Percentiles rank a stretch among this genome's conserved stretches.
phyloP scores from a whole-genome alignment of 2,888 invertebrate genomes.

The Lamproptera curius region DNA sequence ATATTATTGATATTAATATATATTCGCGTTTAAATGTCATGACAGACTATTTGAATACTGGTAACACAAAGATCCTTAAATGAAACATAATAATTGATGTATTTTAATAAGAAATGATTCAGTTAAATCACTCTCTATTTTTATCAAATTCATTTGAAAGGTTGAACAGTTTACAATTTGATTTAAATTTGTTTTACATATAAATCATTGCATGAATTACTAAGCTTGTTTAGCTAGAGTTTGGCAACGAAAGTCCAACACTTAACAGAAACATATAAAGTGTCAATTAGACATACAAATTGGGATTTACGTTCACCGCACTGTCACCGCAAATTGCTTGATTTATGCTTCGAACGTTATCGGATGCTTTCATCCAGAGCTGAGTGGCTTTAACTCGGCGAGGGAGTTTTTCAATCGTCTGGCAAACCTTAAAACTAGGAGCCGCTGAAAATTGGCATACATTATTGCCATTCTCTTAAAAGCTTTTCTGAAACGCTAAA shows the following conservation, averaged over 20 bases:
- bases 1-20: too few relatives aligned
- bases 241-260: background rate
- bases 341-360: conserved; percentile 10
- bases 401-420: conserved; percentile 2
- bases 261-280: conserved; percentile 10
- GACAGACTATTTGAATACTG: too few relatives aligned
- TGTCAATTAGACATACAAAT: conserved; percentile 32
- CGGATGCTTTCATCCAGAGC: conserved; percentile 21
- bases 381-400: conserved; percentile 15
- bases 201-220: too few relatives aligned
- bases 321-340: conserved; percentile 21
- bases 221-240: too few relatives aligned
- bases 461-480: conserved; percentile 12
- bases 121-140: too few relatives aligned
- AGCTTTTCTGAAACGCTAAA: background rate
- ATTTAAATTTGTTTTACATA: too few relatives aligned
- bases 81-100: too few relatives aligned
- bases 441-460: conserved; percentile 6
- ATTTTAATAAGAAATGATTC: too few relatives aligned
- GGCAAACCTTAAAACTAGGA: conserved; percentile 8
- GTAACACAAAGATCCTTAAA: too few relatives aligned
- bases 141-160: too few relatives aligned
- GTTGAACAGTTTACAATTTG: too few relatives aligned
- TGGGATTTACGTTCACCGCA: conserved; percentile 30
- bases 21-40: too few relatives aligned